These are phyloP conservation scores for Geococcyx californianus DNA, from an alignment of 2,113 vertebrate species.

Conservation along the genomic window DNA sequence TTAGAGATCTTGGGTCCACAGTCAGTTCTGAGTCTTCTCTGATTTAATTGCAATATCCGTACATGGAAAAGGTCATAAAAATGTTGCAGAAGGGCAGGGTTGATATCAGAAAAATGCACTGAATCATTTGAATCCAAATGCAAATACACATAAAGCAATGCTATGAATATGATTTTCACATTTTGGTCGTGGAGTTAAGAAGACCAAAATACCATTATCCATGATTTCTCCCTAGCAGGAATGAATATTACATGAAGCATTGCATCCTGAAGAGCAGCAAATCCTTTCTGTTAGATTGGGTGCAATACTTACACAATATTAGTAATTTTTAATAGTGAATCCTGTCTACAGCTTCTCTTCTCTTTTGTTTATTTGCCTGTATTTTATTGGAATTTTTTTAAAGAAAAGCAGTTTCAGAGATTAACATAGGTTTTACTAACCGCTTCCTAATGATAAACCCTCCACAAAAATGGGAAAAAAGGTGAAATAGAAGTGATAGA, in stretches of 20 bases:
- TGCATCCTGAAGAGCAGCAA: not conserved
- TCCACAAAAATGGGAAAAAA: not conserved
- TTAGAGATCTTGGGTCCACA: not conserved
- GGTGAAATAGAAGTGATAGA: not conserved
- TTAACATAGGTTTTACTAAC: not conserved
- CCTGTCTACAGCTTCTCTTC: not conserved
- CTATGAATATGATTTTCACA: not conserved
- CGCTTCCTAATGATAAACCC: not conserved
- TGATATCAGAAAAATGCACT: not conserved
- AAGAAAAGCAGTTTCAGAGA: not conserved
- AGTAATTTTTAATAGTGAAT: not conserved
- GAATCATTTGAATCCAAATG: not conserved
- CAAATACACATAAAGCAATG: not conserved
- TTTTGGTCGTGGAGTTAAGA: not conserved
- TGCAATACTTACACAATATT: not conserved
- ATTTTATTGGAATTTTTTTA: not conserved
- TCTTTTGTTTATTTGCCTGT: not conserved
- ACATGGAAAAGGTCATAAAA: not conserved
- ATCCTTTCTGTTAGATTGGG: not conserved
- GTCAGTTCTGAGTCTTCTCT: not conserved
- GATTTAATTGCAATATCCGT: not conserved
- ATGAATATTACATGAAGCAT: not conserved
- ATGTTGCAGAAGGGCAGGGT: not conserved
- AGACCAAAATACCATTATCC: not conserved
- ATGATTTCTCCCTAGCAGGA: not conserved